Evolutionary conservation across 2,797 vertebrate species (phyloP).

Genomic region (Manis crassicaudata): DNA sequence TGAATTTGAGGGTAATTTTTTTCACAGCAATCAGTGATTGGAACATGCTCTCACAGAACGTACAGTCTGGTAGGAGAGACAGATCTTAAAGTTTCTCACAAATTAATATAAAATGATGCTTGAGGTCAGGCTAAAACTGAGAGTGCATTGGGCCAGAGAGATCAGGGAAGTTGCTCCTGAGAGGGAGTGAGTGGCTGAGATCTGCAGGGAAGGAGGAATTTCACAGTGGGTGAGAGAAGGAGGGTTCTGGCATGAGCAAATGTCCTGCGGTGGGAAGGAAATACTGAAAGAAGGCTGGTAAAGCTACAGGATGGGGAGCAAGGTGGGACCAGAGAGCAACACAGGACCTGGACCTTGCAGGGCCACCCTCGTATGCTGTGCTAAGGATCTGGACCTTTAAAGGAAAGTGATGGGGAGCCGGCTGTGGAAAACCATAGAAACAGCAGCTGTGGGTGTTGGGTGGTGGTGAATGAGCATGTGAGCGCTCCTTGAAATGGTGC

Average conservation of each 20-base stretch:
- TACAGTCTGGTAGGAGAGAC: neutral
- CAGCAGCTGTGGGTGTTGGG: rapidly evolving
- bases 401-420: neutral
- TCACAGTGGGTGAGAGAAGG: neutral
- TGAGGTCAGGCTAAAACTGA: neutral
- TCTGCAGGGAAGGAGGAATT: neutral
- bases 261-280: neutral
- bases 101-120: neutral
- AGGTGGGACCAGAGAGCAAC: neutral
- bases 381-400: rapidly evolving
- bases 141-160: neutral
- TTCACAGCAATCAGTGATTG: neutral
- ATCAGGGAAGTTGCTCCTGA: neutral
- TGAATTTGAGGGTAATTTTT: neutral
- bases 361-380: rapidly evolving
- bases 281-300: neutral
- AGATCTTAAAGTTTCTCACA: neutral
- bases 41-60: rapidly evolving
- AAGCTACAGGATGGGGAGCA: neutral
- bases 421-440: rapidly evolving
- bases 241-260: neutral
- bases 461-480: rapidly evolving
- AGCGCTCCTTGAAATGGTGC: neutral
- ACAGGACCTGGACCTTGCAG: no score
- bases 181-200: neutral